phyloP scores from a whole-genome alignment of 2,888 invertebrate species.

The Oasisia sp. region DNA sequence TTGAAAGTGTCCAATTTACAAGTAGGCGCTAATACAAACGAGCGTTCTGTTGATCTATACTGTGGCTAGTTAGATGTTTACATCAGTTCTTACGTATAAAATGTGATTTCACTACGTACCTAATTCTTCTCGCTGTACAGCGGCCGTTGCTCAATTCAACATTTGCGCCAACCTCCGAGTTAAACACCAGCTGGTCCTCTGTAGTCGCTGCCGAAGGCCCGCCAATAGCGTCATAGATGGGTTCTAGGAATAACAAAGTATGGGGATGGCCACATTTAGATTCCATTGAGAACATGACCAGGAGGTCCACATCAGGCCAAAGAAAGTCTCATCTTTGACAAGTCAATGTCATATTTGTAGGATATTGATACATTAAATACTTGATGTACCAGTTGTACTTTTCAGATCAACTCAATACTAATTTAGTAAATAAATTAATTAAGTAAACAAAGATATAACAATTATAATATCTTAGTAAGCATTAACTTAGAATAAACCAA shows the following conservation, averaged over 20 bases:
- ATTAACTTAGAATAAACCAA: no score
- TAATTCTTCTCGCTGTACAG: not conserved
- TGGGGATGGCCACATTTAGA: not conserved
- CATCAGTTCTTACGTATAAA: not conserved
- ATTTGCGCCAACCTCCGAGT: not conserved
- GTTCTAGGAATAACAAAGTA: not conserved
- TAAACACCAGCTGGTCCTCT: not conserved
- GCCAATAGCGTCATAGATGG: not conserved
- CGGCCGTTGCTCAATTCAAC: not conserved
- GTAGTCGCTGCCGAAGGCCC: not conserved
- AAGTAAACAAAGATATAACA: no score
- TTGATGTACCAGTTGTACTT: not conserved
- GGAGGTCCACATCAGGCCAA: not conserved
- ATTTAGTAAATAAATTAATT: no score
- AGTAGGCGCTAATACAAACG: no score
- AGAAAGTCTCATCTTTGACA: not conserved
- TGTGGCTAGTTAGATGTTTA: not conserved
- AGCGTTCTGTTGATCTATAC: no score
- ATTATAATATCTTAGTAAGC: no score
- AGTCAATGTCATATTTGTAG: not conserved
- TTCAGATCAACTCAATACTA: no score
- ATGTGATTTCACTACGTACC: not conserved
- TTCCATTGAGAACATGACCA: not conserved
- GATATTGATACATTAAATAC: not conserved
- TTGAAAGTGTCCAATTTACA: no score